These are phyloP conservation scores for Uria aalge DNA, from an alignment of 2,113 vertebrate species.

Conservation along the genomic window DNA sequence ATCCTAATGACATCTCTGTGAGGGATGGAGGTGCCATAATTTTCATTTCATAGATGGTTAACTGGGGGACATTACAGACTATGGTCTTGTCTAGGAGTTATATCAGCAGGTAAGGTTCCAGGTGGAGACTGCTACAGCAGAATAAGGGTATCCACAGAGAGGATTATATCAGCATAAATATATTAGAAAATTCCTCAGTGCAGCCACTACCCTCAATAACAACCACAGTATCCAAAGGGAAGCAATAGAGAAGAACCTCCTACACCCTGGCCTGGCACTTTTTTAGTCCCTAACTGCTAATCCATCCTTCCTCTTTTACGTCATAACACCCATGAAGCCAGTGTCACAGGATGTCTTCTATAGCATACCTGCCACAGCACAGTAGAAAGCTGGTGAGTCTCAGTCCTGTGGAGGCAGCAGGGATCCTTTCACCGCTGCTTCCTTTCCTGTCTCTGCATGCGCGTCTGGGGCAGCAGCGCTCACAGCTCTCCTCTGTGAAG, in stretches of 20 bases:
- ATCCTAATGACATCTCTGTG: conserved; percentile 36
- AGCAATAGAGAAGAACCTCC: neutral
- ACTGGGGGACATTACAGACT: neutral
- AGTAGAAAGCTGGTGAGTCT: neutral
- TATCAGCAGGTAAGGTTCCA: neutral
- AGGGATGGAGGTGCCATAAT: conserved; percentile 18
- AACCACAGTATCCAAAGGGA: neutral
- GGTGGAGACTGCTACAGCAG: neutral
- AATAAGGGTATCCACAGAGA: neutral
- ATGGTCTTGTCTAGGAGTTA: neutral
- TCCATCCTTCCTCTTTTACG: neutral
- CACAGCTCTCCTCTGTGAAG: neutral
- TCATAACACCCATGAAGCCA: neutral
- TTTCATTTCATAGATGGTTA: conserved; percentile 44
- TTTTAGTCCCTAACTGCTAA: neutral
- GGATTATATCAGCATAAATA: neutral
- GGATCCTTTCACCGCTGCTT: neutral
- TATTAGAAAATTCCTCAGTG: neutral
- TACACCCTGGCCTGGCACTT: neutral
- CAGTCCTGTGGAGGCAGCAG: neutral
- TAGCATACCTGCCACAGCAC: neutral
- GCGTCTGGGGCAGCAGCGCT: neutral
- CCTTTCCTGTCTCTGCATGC: neutral
- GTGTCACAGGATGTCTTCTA: neutral
- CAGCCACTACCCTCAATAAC: neutral